phyloP scores from a whole-genome alignment of 2,797 vertebrate genomes.

The Argya squamiceps region DNA sequence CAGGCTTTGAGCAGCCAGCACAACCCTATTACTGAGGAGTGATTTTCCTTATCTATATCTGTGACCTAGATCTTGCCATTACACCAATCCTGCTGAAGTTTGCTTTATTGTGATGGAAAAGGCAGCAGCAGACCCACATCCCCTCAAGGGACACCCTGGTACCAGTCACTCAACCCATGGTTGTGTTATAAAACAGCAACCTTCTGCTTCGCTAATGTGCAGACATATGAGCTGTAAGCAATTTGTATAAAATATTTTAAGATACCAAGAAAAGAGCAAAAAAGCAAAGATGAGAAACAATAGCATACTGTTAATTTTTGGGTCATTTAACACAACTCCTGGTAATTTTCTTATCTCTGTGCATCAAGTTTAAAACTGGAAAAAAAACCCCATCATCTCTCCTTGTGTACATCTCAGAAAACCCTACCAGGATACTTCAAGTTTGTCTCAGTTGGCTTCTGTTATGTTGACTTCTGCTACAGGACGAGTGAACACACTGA shows the following conservation, averaged over 20 bases:
- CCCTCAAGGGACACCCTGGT: background rate
- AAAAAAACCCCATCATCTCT: background rate
- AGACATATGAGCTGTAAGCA: conserved; percentile 18
- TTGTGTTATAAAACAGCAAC: background rate
- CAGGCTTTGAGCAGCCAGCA: background rate
- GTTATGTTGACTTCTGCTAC: conserved; percentile 60
- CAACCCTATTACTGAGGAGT: background rate
- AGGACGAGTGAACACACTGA: conserved; percentile 57
- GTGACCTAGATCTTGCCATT: background rate
- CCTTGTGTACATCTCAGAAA: background rate
- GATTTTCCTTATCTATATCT: background rate
- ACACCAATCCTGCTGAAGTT: background rate
- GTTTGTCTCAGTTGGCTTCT: conserved; percentile 55
- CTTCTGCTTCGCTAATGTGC: background rate
- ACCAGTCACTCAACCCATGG: background rate
- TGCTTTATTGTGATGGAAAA: background rate
- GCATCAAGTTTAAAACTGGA: conserved; percentile 3
- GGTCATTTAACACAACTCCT: conserved; percentile 9
- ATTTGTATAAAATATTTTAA: conserved; percentile 20
- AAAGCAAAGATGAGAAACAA: conserved; percentile 32
- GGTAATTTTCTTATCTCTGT: conserved; percentile 22
- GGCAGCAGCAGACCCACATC: background rate
- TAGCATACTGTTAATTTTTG: conserved; percentile 24
- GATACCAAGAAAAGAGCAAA: conserved; percentile 43
- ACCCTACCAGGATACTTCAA: conserved; percentile 7